Evolutionary conservation across 2,797 vertebrate genomes (phyloP).

Genomic region (Acridotheres tristis): DNA sequence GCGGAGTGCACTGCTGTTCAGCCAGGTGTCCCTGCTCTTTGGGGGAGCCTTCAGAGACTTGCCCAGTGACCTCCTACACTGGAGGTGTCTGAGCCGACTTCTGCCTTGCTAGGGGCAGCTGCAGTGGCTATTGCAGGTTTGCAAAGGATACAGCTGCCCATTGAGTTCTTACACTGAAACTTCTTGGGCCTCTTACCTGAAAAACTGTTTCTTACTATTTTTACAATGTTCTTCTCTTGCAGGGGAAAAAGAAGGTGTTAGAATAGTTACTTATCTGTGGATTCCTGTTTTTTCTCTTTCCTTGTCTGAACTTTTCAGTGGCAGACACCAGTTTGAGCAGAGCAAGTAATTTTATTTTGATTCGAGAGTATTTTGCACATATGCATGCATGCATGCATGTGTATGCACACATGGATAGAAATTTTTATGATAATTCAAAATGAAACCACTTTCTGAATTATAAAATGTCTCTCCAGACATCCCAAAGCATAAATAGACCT

Average conservation of each 20-base stretch:
- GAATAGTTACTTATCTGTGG: not conserved
- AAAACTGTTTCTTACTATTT: not conserved
- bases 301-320: not conserved
- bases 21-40: accelerated
- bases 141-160: not conserved
- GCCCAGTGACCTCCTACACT: accelerated
- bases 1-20: not conserved
- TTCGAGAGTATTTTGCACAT: not conserved
- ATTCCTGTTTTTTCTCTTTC: not conserved
- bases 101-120: not conserved
- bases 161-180: not conserved
- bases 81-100: not conserved
- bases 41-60: not conserved
- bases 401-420: not conserved
- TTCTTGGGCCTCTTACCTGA: not conserved
- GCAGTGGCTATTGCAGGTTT: not conserved
- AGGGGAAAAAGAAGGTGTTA: not conserved
- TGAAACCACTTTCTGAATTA: not conserved
- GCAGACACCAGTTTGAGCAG: not conserved
- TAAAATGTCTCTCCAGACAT: not conserved
- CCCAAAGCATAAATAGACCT: not conserved
- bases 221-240: not conserved
- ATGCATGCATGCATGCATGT: accelerated
- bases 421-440: not conserved
- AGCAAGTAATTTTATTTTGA: not conserved